Conservation (phyloP, 2,113 vertebrate species). For the Tachycineta bicolor region DNA sequence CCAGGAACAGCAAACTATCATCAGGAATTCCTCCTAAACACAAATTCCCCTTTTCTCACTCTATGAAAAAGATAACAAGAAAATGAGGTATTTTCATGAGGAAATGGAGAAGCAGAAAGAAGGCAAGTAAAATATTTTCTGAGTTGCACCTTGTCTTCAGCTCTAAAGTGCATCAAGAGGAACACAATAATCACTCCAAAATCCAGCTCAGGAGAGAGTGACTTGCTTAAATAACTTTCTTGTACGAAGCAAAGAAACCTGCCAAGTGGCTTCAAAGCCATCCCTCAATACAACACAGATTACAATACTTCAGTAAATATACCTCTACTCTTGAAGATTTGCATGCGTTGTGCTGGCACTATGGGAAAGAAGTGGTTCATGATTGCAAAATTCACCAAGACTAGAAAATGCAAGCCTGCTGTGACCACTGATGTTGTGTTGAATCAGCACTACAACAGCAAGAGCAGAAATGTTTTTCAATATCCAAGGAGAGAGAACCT, state of each 20-base stretch:
- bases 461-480: not conserved
- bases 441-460: not conserved
- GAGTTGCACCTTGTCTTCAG: not conserved
- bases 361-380: not conserved
- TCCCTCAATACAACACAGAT: not conserved
- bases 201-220: not conserved
- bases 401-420: not conserved
- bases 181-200: not conserved
- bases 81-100: not conserved
- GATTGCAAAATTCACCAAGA: not conserved
- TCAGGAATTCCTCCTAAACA: not conserved
- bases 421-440: not conserved
- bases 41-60: not conserved
- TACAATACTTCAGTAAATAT: not conserved
- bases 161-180: not conserved
- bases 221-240: not conserved
- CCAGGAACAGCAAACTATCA: not conserved
- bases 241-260: not conserved
- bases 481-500: not conserved
- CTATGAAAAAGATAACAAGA: not conserved
- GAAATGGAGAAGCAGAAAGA: not conserved
- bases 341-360: not conserved
- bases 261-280: not conserved
- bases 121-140: not conserved
- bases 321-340: not conserved